These are phyloP conservation scores for Colinus virginianus DNA, from an alignment of 2,113 vertebrate species.

Conservation along the genomic window DNA sequence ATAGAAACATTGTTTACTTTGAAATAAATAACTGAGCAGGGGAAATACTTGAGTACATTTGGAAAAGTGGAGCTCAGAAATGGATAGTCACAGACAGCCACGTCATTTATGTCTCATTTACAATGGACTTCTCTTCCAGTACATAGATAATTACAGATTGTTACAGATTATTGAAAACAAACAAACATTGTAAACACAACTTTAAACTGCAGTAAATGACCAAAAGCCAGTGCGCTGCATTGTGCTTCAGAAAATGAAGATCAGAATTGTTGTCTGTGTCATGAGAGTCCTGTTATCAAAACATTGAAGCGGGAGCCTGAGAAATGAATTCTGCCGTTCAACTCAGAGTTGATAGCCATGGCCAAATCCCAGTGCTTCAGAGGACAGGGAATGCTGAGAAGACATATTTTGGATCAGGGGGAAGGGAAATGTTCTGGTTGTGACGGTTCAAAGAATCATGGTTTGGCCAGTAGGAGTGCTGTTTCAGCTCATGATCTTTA, in stretches of 20 bases:
- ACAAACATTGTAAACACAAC: not conserved
- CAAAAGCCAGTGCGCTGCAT: not conserved
- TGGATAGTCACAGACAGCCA: not conserved
- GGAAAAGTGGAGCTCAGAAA: not conserved
- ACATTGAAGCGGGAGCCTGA: not conserved
- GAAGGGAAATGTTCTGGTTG: not conserved
- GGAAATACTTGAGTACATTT: not conserved
- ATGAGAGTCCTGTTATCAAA: not conserved
- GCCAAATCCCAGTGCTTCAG: not conserved
- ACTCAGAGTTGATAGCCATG: not conserved
- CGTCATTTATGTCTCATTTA: not conserved
- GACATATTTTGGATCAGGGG: not conserved
- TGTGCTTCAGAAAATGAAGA: not conserved
- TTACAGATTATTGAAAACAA: not conserved
- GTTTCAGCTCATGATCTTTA: not conserved
- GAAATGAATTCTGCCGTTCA: not conserved
- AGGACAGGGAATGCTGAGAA: not conserved
- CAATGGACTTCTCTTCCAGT: not conserved
- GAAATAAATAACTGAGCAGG: not conserved
- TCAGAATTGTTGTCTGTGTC: not conserved
- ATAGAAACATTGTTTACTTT: not conserved
- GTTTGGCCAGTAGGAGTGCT: not conserved
- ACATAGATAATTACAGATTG: not conserved
- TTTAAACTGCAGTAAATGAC: not conserved
- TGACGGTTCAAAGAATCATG: not conserved